These are phyloP conservation scores for Clanis bilineata DNA, from an alignment of 2,888 invertebrate species.

Conservation along the genomic window DNA sequence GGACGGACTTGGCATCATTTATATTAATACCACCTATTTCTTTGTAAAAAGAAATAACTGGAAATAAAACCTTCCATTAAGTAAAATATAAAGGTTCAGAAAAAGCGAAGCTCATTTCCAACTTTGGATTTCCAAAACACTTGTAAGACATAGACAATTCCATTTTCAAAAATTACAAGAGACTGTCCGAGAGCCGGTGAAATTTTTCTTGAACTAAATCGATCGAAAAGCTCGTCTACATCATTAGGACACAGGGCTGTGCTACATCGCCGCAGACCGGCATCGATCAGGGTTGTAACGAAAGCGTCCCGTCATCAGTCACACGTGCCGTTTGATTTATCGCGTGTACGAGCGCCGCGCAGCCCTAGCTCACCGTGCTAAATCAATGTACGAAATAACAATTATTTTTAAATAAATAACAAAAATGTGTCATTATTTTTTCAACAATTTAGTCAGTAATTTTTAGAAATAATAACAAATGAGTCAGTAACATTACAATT, in stretches of 20 bases:
- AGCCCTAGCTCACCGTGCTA: neutral
- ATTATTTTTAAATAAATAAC: neutral
- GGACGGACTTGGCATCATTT: neutral
- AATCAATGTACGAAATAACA: neutral
- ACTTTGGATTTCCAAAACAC: no score
- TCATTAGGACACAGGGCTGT: slow-evolving; percentile 11
- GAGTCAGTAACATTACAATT: neutral
- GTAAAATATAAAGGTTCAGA: neutral
- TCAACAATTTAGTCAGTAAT: neutral
- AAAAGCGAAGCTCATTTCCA: no score
- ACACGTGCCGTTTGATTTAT: slow-evolving; percentile 53
- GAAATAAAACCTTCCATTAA: no score
- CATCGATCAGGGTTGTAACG: slow-evolving; percentile 33
- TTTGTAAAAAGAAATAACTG: no score
- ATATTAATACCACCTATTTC: neutral
- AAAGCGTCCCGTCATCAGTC: slow-evolving; percentile 41
- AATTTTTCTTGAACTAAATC: neutral
- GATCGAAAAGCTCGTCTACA: neutral
- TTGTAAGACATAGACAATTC: neutral
- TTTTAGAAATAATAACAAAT: neutral
- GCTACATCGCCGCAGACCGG: slow-evolving; percentile 17
- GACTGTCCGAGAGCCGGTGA: neutral
- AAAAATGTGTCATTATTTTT: neutral
- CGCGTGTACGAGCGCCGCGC: slow-evolving; percentile 31
- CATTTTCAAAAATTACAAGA: neutral